Conservation (phyloP, 2,797 vertebrate species). For the Acipenser ruthenus region DNA sequence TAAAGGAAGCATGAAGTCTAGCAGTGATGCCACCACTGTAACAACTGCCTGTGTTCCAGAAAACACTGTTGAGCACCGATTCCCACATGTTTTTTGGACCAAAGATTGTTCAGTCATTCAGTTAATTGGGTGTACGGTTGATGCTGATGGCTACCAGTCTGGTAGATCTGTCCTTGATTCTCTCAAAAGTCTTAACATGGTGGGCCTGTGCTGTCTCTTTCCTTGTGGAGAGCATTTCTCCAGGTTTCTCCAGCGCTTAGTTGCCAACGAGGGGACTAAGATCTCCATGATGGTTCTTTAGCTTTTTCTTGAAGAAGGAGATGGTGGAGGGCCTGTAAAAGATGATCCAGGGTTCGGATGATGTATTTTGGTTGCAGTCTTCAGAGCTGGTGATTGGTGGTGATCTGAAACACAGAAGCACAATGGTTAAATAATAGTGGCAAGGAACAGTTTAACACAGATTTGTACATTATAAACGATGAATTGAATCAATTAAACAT, state of each 20-base stretch:
- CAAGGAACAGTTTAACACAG: neutral
- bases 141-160: constrained; percentile 3
- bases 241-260: constrained; percentile 45
- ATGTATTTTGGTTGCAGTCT: constrained; percentile 64
- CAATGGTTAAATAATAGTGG: too few species aligned
- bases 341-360: constrained; percentile 92
- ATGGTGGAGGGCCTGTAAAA: constrained; percentile 92
- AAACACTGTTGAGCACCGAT: too few species aligned
- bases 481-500: neutral
- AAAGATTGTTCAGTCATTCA: neutral
- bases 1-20: neutral
- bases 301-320: constrained; percentile 94
- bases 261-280: constrained; percentile 89
- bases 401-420: constrained; percentile 54
- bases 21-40: neutral
- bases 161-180: neutral
- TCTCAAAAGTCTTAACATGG: constrained; percentile 8
- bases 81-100: too few species aligned
- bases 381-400: constrained; percentile 66
- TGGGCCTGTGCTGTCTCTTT: neutral
- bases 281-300: constrained; percentile 87
- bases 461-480: neutral
- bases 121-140: constrained; percentile 8
- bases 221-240: constrained; percentile 9
- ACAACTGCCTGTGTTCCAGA: neutral